A percentile compares a stretch with the other conserved stretches of the same genome.
phyloP scores from a whole-genome alignment of 2,113 vertebrate species.

The Danio rerio region GRCz12tu NC_133182.1:39518001-39518500 shows the following conservation, averaged over 20 bases:
- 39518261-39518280: constrained; percentile 21
- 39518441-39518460: constrained; percentile 14
- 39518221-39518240: constrained; percentile 11
- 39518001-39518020: constrained; percentile 13
- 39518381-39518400: neutral
- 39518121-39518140: neutral
- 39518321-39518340: neutral
- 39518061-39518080: constrained; percentile 2
- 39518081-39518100: constrained; percentile 12
- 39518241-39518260: constrained; percentile 36
- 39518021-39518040: constrained; percentile 22
- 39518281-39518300: constrained; percentile 21
- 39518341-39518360: neutral
- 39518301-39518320: constrained; percentile 41
- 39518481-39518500: constrained; percentile 8
- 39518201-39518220: neutral
- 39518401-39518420: neutral
- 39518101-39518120: neutral
- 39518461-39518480: neutral
- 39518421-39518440: constrained; percentile 18
- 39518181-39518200: neutral
- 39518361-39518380: neutral
- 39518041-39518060: constrained; percentile 18
- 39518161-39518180: neutral
- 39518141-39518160: neutral